Evolutionary conservation across 2,888 invertebrate species (phyloP).

Genomic region (Bembecia ichneumoniformis): DNA sequence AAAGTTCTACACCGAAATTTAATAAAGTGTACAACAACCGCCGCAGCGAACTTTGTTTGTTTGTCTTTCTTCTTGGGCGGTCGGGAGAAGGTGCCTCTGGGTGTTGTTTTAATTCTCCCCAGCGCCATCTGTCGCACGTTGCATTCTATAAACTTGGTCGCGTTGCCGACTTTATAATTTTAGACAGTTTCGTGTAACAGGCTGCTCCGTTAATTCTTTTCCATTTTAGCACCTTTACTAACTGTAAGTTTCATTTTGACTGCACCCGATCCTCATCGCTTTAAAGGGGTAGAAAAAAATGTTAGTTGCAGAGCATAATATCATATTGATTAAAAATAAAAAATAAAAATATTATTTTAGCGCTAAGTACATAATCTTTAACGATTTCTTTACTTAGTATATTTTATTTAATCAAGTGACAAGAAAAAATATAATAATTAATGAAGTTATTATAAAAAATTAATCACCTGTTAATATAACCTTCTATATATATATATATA

Average conservation of each 20-base stretch:
- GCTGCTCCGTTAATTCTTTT: not conserved
- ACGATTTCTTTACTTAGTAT: too few relatives aligned
- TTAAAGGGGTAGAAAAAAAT: too few relatives aligned
- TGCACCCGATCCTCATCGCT: not conserved
- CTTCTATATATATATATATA: too few relatives aligned
- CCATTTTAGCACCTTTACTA: not conserved
- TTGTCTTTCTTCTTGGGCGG: constrained; percentile 28
- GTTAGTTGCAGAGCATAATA: too few relatives aligned
- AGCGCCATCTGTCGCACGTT: constrained; percentile 38
- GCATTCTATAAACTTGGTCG: constrained; percentile 31
- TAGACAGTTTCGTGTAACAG: constrained; percentile 1
- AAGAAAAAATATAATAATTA: too few relatives aligned
- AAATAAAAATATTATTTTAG: too few relatives aligned
- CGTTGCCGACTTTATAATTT: constrained; percentile 40
- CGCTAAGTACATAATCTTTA: too few relatives aligned
- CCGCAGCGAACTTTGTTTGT: constrained; percentile 34
- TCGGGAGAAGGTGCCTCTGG: not conserved
- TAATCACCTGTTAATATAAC: too few relatives aligned
- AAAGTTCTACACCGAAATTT: constrained; percentile 38
- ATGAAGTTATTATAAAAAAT: too few relatives aligned
- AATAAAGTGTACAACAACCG: constrained; percentile 24
- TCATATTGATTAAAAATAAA: too few relatives aligned
- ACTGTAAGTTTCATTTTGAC: not conserved
- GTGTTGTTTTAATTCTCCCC: constrained; percentile 11
- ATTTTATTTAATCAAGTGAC: too few relatives aligned